Conservation (phyloP, 2,113 vertebrate species). For the Podocnemis expansa region DNA sequence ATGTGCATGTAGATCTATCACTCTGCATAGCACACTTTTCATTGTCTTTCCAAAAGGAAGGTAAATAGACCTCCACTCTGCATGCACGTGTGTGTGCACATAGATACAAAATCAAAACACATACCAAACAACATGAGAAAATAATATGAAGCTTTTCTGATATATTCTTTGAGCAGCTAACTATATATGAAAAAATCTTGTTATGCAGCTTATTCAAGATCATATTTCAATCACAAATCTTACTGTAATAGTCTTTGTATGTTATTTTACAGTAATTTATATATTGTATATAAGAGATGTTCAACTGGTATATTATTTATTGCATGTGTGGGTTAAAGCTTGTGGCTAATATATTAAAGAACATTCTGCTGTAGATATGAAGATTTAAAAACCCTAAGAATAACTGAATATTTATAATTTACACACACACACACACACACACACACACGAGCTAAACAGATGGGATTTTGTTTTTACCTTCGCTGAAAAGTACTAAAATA, state of each 20-base stretch:
- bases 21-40: not conserved
- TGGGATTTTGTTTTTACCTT: slow-evolving; percentile 50
- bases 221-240: not conserved
- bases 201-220: not conserved
- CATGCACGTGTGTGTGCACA: too few species aligned
- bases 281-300: not conserved
- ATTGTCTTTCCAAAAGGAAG: slow-evolving; percentile 1
- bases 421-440: not conserved
- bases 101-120: not conserved
- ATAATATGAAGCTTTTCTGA: not conserved
- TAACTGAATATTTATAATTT: slow-evolving; percentile 22
- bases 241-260: not conserved
- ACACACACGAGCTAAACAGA: slow-evolving; percentile 44
- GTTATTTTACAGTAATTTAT: slow-evolving; percentile 27
- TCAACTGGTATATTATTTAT: not conserved
- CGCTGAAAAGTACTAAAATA: slow-evolving; percentile 33
- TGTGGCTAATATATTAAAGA: slow-evolving; percentile 21
- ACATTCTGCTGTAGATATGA: not conserved
- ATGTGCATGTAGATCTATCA: not conserved
- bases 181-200: not conserved
- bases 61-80: not conserved
- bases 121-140: not conserved
- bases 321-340: not conserved
- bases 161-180: slow-evolving; percentile 26
- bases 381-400: not conserved